Conservation (phyloP, 1,140 invertebrate species). For the Augochlora pura region DNA sequence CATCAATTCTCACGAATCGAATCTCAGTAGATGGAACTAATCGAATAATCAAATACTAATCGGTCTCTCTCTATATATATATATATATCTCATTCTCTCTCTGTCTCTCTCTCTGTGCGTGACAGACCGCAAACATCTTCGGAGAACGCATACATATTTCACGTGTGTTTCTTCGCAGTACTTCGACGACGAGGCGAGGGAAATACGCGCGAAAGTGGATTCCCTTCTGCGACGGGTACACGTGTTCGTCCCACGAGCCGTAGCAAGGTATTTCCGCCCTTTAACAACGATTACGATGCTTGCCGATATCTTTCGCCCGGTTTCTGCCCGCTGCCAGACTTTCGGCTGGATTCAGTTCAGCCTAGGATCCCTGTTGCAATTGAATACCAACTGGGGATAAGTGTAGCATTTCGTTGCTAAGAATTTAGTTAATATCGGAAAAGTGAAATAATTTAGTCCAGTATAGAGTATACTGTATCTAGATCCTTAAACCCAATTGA, state of each 20-base stretch:
- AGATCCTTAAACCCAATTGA: too few species aligned
- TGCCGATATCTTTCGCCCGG: too few species aligned
- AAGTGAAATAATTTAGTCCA: too few species aligned
- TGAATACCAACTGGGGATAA: too few species aligned
- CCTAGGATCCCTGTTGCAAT: too few species aligned
- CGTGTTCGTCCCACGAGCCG: conserved; percentile 84
- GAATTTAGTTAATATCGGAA: too few species aligned
- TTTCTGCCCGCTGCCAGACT: too few species aligned
- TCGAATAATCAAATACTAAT: conserved; percentile 25
- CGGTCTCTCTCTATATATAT: too few species aligned
- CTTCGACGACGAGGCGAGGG: conserved; percentile 89
- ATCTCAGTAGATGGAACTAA: not conserved
- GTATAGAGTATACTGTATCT: too few species aligned
- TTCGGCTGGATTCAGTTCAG: too few species aligned
- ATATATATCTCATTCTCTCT: too few species aligned
- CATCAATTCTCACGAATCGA: not conserved
- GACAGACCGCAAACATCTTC: not conserved
- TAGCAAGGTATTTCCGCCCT: conserved; percentile 78
- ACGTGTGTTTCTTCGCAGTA: conserved; percentile 79
- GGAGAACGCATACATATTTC: conserved; percentile 9
- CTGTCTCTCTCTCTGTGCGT: not conserved
- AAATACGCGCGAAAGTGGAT: conserved; percentile 88
- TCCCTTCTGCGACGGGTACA: conserved; percentile 87
- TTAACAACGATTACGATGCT: not conserved
- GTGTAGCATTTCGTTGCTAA: too few species aligned